These are phyloP conservation scores for Epistrophe grossulariae DNA, from an alignment of 2,888 invertebrate species.

Conservation along the genomic window DNA sequence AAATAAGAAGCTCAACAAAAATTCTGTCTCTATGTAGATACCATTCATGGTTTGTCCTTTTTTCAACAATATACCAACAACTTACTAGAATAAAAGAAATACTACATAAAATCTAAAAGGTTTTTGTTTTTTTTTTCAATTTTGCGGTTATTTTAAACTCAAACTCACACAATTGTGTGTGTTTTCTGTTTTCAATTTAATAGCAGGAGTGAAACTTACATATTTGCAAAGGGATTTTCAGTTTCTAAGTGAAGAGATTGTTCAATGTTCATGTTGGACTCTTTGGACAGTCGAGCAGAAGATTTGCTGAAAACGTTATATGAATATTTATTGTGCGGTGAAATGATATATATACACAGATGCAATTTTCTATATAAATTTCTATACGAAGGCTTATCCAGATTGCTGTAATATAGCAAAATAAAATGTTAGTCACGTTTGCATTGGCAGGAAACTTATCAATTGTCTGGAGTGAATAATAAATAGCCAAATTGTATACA, in stretches of 20 bases:
- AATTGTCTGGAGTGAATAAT: slow-evolving; percentile 27
- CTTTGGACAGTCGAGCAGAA: slow-evolving; percentile 34
- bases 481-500: not conserved
- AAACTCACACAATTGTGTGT: not conserved
- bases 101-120: not conserved
- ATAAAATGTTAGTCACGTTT: slow-evolving; percentile 50
- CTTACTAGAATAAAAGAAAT: not conserved
- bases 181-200: slow-evolving; percentile 44
- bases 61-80: not conserved
- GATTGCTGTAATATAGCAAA: not conserved
- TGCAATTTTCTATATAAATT: slow-evolving; percentile 23
- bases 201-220: slow-evolving; percentile 38
- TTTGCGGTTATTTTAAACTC: slow-evolving; percentile 23
- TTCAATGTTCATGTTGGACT: not conserved
- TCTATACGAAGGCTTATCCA: not conserved
- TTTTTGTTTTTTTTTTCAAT: slow-evolving; percentile 40
- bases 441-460: slow-evolving; percentile 36
- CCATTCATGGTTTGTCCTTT: slow-evolving; percentile 7
- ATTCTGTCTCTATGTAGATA: not conserved
- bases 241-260: not conserved
- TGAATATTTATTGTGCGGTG: slow-evolving; percentile 42
- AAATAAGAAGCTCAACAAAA: not conserved
- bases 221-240: slow-evolving; percentile 37
- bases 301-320: slow-evolving; percentile 33
- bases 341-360: not conserved